Base-by-base conservation (phyloP, 1,140 invertebrate genomes). In the silkworm (Bombyx mori) region DNA sequence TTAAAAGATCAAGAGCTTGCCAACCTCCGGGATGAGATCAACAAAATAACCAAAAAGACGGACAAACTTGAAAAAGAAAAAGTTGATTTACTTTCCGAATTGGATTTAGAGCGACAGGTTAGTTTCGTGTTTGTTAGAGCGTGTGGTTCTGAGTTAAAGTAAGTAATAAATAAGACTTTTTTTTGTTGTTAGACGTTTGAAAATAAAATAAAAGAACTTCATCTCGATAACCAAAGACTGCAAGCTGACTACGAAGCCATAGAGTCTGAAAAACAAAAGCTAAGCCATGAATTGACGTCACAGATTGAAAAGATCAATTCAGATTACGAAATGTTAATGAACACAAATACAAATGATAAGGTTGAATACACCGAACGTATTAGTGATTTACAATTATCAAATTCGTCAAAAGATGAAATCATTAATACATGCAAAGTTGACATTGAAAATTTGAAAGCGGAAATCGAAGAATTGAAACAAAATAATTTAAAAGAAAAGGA, bases 281-380 rank as follows among this genome's bases (percentile, higher is more conserved):
- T 76, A n/a, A 63, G 68, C 51, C 64, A 57, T 55, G 60, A 66
- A 44, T 61, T 86, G 45, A 80, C 71, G 57, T 61, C 68, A 58
- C 79, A 88, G 69, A 77, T 90, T 56, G 71, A 81, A 51, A 63
- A 71, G 43, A 66, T 90, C 51, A 76, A 75, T 65, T 63, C 68
- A 56, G 80, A 89, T 63, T 78, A 74, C 57, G 76, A 81, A 53
- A 3, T 35, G 26, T 5, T 35, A 35, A 35, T 35, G 2, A 35
- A 35, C 4, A 35, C 26, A 5, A 35, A 35, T 35, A 35, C 2
- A 35, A 66, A 82, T 43, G 71, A 85, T 26, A 74, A 79, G 71
- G 75, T 75, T 50, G 79, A 85, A 56, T 89, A 84, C 56, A 79
- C 89, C n/a, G 60, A 48, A 18, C 65, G 79, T 66, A 69, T 73